A percentile compares a stretch with the other conserved stretches of the same genome.
phyloP scores from a whole-genome alignment of 2,888 invertebrate genomes.

The Xylota segnis region DNA sequence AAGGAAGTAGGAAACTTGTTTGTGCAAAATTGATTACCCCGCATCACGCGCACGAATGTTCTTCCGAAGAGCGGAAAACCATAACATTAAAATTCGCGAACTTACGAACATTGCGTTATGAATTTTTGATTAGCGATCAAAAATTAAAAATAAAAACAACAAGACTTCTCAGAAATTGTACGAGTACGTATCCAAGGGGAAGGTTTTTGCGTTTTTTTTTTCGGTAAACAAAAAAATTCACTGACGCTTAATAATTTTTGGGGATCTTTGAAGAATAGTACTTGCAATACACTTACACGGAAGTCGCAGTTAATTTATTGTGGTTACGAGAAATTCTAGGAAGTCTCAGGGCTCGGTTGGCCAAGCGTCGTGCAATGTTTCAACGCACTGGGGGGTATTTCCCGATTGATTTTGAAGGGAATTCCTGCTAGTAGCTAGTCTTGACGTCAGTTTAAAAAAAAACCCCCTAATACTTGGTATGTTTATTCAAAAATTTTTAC shows the following conservation, averaged over 20 bases:
- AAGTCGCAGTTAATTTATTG: background rate
- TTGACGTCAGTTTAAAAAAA: slow-evolving; percentile 9
- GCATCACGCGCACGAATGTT: background rate
- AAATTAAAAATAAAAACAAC: background rate
- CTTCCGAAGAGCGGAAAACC: slow-evolving; percentile 10
- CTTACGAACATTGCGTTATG: slow-evolving; percentile 23
- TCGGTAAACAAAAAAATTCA: background rate
- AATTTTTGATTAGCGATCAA: slow-evolving; percentile 48
- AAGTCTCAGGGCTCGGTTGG: background rate
- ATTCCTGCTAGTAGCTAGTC: background rate
- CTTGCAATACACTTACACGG: slow-evolving; percentile 12
- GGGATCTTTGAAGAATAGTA: background rate
- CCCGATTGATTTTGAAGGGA: background rate
- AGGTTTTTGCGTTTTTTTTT: slow-evolving; percentile 3
- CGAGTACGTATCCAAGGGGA: slow-evolving; percentile 9
- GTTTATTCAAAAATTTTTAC: background rate
- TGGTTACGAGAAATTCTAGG: background rate
- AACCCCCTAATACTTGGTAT: background rate
- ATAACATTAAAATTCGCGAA: slow-evolving; percentile 34
- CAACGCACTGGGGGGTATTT: background rate
- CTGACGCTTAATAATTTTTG: background rate
- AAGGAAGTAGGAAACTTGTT: slow-evolving; percentile 48
- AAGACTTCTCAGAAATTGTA: slow-evolving; percentile 8
- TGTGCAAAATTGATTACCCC: slow-evolving; percentile 4
- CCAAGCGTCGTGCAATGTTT: background rate